These are phyloP conservation scores for Prinia subflava DNA, from an alignment of 2,113 vertebrate genomes.

Conservation along the genomic window DNA sequence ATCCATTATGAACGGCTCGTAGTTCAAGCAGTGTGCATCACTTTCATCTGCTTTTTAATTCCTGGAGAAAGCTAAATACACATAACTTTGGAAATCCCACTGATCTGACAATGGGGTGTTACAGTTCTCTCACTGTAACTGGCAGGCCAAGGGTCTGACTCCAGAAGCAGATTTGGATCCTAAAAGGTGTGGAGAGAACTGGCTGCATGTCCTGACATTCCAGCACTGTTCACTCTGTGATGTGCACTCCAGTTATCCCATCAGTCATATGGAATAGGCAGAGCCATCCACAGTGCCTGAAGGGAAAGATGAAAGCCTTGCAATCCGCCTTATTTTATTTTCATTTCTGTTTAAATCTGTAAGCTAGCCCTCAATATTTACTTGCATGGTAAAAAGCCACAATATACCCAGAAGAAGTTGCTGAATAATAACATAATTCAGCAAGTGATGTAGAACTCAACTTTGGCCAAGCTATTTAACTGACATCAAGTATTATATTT, in stretches of 20 bases:
- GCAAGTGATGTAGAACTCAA: background rate
- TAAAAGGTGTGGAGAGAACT: background rate
- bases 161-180: background rate
- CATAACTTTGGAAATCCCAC: background rate
- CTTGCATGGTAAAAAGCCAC: background rate
- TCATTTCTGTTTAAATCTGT: background rate
- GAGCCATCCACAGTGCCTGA: background rate
- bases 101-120: background rate
- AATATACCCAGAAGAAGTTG: background rate
- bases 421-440: background rate
- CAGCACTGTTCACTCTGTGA: rapidly evolving
- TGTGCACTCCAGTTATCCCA: background rate
- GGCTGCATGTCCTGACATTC: background rate
- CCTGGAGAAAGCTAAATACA: background rate
- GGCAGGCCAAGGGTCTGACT: background rate
- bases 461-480: background rate
- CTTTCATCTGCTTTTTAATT: background rate
- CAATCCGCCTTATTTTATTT: background rate
- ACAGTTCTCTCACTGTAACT: background rate
- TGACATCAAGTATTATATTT: background rate
- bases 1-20: background rate
- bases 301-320: background rate
- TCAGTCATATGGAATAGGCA: background rate
- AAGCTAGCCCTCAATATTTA: background rate
- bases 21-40: background rate